Conservation (phyloP, 2,888 invertebrate species). For the Ochropleura plecta region DNA sequence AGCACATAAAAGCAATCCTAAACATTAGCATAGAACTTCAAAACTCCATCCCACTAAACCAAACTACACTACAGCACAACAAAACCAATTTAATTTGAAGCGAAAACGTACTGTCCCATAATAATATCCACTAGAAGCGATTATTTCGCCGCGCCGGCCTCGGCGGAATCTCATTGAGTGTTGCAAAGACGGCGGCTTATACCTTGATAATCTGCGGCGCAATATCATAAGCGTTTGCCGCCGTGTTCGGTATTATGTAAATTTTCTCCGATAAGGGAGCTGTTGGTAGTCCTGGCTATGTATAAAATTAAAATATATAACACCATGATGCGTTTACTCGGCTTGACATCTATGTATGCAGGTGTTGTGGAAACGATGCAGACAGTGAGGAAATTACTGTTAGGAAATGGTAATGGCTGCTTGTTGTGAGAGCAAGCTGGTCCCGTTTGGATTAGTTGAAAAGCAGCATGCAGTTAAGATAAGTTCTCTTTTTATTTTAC, state of each 20-base stretch:
- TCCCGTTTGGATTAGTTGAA: background rate
- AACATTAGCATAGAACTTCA: conserved; percentile 15
- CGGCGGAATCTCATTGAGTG: conserved; percentile 74
- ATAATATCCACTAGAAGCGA: conserved; percentile 64
- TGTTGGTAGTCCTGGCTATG: conserved; percentile 69
- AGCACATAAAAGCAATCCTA: background rate
- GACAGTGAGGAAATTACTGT: conserved; percentile 46
- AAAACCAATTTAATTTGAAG: conserved; percentile 56
- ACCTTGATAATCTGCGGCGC: conserved; percentile 80
- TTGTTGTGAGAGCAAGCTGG: conserved; percentile 3
- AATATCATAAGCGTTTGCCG: conserved; percentile 80
- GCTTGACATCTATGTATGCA: conserved; percentile 57
- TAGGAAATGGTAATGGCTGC: conserved; percentile 30
- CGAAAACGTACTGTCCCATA: conserved; percentile 60
- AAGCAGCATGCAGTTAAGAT: background rate
- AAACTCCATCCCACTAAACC: conserved; percentile 23
- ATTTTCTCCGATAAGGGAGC: conserved; percentile 80
- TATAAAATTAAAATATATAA: conserved; percentile 80
- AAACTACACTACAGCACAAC: conserved; percentile 35
- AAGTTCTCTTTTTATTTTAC: background rate
- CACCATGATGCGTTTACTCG: conserved; percentile 67
- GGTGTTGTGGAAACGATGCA: conserved; percentile 32
- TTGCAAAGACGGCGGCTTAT: conserved; percentile 78
- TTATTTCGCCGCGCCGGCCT: conserved; percentile 64
- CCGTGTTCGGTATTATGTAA: conserved; percentile 84